Evolutionary conservation across 2,797 vertebrate genomes (phyloP).

Genomic region (Enteromius viviparus): DNA sequence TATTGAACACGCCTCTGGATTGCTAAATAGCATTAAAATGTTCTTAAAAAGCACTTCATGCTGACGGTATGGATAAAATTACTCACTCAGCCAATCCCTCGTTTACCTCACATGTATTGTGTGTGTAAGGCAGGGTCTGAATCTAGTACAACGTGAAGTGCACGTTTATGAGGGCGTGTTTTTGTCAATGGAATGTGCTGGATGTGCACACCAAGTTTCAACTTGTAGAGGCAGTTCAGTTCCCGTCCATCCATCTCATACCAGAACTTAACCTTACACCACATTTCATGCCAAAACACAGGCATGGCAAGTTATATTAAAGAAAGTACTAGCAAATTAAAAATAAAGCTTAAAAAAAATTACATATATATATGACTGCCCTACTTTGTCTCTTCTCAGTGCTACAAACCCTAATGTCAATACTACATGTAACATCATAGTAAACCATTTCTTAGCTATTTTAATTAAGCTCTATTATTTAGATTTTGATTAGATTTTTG

Average conservation of each 20-base stretch:
- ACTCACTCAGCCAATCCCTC: slow-evolving; percentile 19
- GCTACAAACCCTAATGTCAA: not conserved
- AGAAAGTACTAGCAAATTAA: not conserved
- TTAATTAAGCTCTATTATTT: not conserved
- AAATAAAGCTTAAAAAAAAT: not conserved
- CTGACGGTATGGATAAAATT: not conserved
- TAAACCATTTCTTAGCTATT: not conserved
- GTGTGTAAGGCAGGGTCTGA: slow-evolving; percentile 25
- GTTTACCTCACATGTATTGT: slow-evolving; percentile 20
- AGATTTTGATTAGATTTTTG: not conserved
- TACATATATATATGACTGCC: not conserved
- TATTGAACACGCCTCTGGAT: not conserved
- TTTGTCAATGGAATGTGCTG: slow-evolving; percentile 32
- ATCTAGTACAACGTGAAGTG: not conserved
- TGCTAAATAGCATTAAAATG: not conserved
- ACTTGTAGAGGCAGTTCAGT: slow-evolving; percentile 50
- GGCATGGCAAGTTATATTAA: not conserved
- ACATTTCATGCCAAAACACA: not conserved
- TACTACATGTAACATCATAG: not conserved
- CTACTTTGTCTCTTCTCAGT: not conserved
- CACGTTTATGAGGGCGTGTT: not conserved
- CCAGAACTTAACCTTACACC: slow-evolving; percentile 28
- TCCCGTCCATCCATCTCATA: slow-evolving; percentile 27
- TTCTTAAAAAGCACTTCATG: not conserved
- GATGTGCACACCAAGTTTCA: slow-evolving; percentile 41